Base-by-base conservation (phyloP, 1,140 invertebrate species). In the Papilio dardanus region DNA sequence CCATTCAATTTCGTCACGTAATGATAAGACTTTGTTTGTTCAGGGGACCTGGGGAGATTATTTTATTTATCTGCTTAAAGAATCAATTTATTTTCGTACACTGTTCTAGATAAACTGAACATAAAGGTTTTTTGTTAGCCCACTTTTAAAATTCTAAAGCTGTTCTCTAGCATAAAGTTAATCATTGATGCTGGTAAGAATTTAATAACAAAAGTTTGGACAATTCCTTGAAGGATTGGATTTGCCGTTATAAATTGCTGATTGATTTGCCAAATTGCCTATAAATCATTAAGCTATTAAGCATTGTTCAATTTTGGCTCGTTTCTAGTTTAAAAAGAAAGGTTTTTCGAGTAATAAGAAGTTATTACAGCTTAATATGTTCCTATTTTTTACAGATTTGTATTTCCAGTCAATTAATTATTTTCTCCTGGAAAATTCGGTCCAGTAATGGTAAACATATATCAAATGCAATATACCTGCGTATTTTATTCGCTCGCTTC, bases 401-500 rank as follows among this genome's bases (percentile, higher is more conserved):
- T 62, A 28, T 28, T 62, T 62, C 24, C 54, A 62, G 54, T 62
- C 21, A 62, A 62, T 62, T 62, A 16, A 28, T 62, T 62, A 62
- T 62, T 62, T 54, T 14, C 54, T 62, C 24, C 19, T 2, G 12
- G 12, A 28, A 28, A 28, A 62, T 28, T 14, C 54, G 54, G 21
- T 28, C 30, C 28, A 58, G 24, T 62, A 62, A 62, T 62, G 8
- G 54, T 24, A 12, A 14, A 4, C 24, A 62, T 62, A 12, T 24
- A 62, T 62, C 54, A 62, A 62, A 62, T 62, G 54, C 24, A 62
- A 62, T 62, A 62, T 62, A 28, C 24, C 54, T 62, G 24, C 30
- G 14, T 62, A 62, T 30, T 62, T 62, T 62, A 62, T 62, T 62
- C 54, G 50, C 50, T 58, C 50, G 54, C 54, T 28, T 62, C 54